phyloP scores from a whole-genome alignment of 1,140 invertebrate genomes.

The Drosophila subpulchrella region DNA sequence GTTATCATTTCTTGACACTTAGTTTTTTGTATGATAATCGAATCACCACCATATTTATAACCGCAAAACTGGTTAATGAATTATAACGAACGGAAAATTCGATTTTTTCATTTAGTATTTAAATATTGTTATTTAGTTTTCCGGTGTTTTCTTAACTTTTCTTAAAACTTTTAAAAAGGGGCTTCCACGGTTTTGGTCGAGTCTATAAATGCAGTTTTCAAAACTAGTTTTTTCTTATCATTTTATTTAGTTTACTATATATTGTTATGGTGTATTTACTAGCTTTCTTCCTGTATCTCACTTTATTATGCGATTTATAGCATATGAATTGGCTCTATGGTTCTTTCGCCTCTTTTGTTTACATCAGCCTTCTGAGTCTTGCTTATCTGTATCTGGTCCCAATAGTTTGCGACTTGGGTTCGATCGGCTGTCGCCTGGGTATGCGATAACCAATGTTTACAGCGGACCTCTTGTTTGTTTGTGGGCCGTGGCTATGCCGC shows the following conservation, averaged over 20 bases:
- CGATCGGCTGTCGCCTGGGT: background rate
- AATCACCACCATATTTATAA: no score
- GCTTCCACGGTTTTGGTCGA: no score
- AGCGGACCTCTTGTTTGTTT: background rate
- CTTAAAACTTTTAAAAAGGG: no score
- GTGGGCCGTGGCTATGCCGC: background rate
- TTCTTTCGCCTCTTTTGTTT: background rate
- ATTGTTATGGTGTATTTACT: background rate
- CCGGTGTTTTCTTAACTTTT: no score
- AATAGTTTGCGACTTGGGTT: background rate
- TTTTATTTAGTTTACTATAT: background rate
- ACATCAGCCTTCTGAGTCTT: constrained; percentile 3
- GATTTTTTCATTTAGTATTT: no score
- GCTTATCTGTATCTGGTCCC: background rate
- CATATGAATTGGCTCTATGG: background rate
- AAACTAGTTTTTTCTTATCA: no score
- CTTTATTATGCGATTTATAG: background rate
- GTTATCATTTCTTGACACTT: no score
- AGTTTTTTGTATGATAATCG: no score
- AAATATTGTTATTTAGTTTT: no score
- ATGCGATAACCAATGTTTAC: constrained; percentile 12
- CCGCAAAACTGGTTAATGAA: no score
- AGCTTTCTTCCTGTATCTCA: background rate
- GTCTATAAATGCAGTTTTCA: no score
- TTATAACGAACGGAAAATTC: no score